Evolutionary conservation across 2,113 vertebrate species (phyloP), one percentile per base, ranked within the genome.

Genomic region (Perca flavescens): DNA sequence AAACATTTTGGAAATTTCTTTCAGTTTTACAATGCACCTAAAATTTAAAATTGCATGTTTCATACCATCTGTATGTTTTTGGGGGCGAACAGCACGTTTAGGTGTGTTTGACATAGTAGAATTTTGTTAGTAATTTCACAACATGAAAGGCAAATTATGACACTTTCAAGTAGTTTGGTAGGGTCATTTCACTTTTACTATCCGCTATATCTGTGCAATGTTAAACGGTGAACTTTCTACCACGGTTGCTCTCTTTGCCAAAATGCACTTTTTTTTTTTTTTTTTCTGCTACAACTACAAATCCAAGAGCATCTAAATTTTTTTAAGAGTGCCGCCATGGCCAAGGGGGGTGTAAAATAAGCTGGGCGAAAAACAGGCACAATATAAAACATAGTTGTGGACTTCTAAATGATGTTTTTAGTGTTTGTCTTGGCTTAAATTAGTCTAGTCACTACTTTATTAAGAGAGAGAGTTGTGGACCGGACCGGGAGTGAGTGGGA

Each of bases 381-480:
- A 31, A 34, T 74, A 87, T 89, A 81, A 90, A 91, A 86, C 85
- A 77, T 86, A 86, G 82, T 74, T 89, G 88, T 52, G 85, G 85
- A 92, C 75, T 80, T 89, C 74, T 86, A 90, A 90, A 90, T 91
- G 68, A 86, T 90, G 88, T 88, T 89, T 87, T 86, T 86, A 84
- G 77, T 87, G 89, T 93, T 93, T 93, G 74, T 84, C 52, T 91
- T 92, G 88, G 90, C 85, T 6, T 75, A 65, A 79, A 25, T 61
- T 61, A 4, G 74, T 70, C 60, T 75, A 86, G 88, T 91, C 54
- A 14, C 78, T 83, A 70, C 84, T 86, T 89, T 90, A 90, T 93
- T 92, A 89, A 91, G 61, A 82, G 69, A 31, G 50, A 82, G 85
- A 77, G 58, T 67, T 89, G 74, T 40, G 15, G 67, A 47, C 64